phyloP scores from a whole-genome alignment of 1,140 invertebrate species.

The Tetragnatha versicolor region DNA sequence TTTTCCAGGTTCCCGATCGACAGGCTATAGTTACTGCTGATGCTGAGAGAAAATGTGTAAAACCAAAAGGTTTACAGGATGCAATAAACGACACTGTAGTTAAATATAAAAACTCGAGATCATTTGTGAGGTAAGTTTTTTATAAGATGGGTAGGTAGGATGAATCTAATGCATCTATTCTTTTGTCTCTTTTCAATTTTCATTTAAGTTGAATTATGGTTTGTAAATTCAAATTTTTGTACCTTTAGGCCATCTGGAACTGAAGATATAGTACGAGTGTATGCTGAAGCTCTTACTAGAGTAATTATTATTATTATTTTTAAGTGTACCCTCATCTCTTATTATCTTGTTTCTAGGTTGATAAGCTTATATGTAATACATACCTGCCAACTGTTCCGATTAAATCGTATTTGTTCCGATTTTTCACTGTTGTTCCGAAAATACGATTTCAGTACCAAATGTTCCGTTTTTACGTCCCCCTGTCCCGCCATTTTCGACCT shows the following conservation, averaged over 20 bases:
- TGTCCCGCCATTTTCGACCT: too few species aligned
- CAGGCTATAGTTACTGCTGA: constrained; percentile 83
- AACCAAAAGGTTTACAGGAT: constrained; percentile 82
- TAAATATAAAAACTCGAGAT: constrained; percentile 75
- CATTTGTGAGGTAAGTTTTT: constrained; percentile 79
- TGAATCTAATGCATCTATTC: background rate
- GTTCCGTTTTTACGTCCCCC: too few species aligned
- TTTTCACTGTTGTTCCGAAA: too few species aligned
- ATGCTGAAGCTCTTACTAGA: constrained; percentile 89
- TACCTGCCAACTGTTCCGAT: too few species aligned
- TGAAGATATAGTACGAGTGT: constrained; percentile 94
- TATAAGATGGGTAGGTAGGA: background rate
- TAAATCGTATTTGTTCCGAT: too few species aligned
- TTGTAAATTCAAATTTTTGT: too few species aligned
- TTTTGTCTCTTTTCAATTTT: background rate
- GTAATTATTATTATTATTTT: constrained; percentile 25
- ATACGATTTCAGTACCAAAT: too few species aligned
- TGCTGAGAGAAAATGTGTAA: constrained; percentile 80
- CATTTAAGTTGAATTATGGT: background rate
- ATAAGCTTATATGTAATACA: too few species aligned
- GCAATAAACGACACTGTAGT: constrained; percentile 78
- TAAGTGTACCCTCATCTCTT: background rate
- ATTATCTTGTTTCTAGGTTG: too few species aligned
- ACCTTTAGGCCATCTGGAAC: constrained; percentile 93
- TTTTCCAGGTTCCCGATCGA: constrained; percentile 70